Conservation (phyloP, 2,888 invertebrate genomes). For the Zaprionus lineosus region DNA sequence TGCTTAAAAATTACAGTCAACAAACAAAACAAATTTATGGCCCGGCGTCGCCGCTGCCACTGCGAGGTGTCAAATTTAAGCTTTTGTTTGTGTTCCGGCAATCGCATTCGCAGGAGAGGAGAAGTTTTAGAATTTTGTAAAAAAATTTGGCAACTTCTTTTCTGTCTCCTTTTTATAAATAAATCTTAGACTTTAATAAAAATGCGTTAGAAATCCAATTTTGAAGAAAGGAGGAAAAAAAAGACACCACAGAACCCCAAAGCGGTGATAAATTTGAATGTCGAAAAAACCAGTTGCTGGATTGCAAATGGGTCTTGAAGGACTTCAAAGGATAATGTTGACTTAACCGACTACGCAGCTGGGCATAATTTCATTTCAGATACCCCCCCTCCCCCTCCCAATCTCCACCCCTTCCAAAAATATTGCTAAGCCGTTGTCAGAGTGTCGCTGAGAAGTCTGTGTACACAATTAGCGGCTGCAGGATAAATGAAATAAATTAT, state of each 20-base stretch:
- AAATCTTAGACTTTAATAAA: too few species aligned
- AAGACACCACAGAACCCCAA: too few species aligned
- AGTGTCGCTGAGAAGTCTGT: constrained; percentile 27
- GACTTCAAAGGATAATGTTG: constrained; percentile 10
- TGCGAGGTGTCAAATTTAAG: constrained; percentile 54
- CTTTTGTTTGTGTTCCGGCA: constrained; percentile 21
- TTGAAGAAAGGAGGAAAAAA: not conserved
- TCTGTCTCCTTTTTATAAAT: too few species aligned
- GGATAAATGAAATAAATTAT: constrained; percentile 64
- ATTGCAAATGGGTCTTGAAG: constrained; percentile 4
- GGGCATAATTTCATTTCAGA: constrained; percentile 63
- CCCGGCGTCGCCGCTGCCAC: constrained; percentile 45
- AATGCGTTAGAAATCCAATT: constrained; percentile 4
- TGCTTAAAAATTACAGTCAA: constrained; percentile 60
- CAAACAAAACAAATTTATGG: constrained; percentile 72
- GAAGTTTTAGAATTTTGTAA: too few species aligned
- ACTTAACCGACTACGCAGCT: constrained; percentile 25
- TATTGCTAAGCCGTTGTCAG: constrained; percentile 34
- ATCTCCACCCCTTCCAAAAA: too few species aligned
- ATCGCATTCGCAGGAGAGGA: constrained; percentile 1
- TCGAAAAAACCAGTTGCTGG: constrained; percentile 30
- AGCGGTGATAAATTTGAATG: constrained; percentile 51
- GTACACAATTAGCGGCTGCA: constrained; percentile 59
- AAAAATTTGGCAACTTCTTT: too few species aligned
- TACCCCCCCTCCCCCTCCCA: constrained; percentile 7